These are phyloP conservation scores for Myoxocephalus aenaeus DNA, from an alignment of 2,797 vertebrate species.

Conservation along the genomic window DNA sequence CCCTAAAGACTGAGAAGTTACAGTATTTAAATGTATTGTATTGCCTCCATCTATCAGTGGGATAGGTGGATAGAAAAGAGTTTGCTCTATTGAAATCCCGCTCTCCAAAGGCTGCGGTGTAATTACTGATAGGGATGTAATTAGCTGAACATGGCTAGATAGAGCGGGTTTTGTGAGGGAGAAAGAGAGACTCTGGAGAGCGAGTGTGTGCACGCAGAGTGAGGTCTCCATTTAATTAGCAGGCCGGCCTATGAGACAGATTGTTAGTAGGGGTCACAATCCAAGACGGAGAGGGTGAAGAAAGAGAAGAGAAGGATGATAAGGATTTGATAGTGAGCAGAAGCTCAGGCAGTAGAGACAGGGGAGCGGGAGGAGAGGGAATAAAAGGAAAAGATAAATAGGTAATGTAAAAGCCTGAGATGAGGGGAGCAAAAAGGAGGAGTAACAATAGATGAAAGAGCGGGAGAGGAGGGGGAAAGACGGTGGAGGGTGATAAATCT, in stretches of 20 bases:
- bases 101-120: conserved; percentile 64
- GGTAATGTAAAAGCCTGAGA: conserved; percentile 45
- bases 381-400: conserved; percentile 41
- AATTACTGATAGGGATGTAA: conserved; percentile 83
- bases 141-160: conserved; percentile 76
- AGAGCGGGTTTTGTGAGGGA: conserved; percentile 59
- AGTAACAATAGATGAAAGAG: conserved; percentile 48
- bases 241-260: conserved; percentile 49
- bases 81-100: conserved; percentile 56
- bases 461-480: conserved; percentile 8
- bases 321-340: conserved; percentile 47
- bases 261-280: conserved; percentile 58
- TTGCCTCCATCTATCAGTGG: conserved; percentile 33
- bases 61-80: conserved; percentile 42
- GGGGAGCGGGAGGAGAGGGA: conserved; percentile 1
- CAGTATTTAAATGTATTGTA: conserved; percentile 34
- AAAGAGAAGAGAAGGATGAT: conserved; percentile 41
- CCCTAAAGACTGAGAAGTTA: conserved; percentile 28
- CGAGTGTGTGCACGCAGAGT: conserved; percentile 39
- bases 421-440: conserved; percentile 39
- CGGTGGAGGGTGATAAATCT: conserved; percentile 67
- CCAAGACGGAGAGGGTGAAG: conserved; percentile 20
- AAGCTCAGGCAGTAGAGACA: conserved; percentile 5
- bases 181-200: conserved; percentile 57
- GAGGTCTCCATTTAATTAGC: conserved; percentile 73